A percentile compares a stretch with the other conserved stretches of the same genome.
These are phyloP conservation scores for Festucalex cinctus DNA, from an alignment of 2,113 vertebrate genomes.

Conservation along the genomic window DNA sequence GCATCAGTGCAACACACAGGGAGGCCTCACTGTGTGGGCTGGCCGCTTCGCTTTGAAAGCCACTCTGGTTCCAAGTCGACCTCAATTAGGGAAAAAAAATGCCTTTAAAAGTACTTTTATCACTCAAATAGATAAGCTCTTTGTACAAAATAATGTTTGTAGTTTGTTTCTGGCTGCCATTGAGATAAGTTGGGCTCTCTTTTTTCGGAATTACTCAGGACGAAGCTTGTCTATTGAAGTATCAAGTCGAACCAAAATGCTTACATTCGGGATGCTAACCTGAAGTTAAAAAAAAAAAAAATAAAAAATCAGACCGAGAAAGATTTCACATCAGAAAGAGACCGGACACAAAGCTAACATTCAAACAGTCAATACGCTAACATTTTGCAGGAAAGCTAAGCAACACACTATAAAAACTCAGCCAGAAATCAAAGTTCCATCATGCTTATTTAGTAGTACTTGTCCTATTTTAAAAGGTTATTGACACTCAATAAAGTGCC, in stretches of 20 bases:
- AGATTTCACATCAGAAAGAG: too few relatives aligned
- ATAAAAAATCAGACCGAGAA: too few relatives aligned
- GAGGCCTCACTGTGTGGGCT: constrained; percentile 54
- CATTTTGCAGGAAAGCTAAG: too few relatives aligned
- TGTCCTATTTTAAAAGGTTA: too few relatives aligned
- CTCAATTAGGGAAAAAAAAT: constrained; percentile 22
- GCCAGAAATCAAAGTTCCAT: too few relatives aligned
- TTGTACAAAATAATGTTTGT: constrained; percentile 6
- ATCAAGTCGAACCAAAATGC: neutral
- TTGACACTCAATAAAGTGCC: too few relatives aligned
- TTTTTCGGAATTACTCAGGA: neutral
- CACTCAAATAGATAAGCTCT: constrained; percentile 34
- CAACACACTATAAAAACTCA: too few relatives aligned
- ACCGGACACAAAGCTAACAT: too few relatives aligned
- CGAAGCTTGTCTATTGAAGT: neutral
- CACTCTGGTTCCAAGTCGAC: neutral
- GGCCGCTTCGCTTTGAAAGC: constrained; percentile 14
- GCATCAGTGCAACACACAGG: constrained; percentile 40
- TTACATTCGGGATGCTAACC: neutral
- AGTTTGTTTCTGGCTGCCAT: constrained; percentile 34
- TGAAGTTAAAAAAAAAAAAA: too few relatives aligned
- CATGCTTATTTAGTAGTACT: too few relatives aligned
- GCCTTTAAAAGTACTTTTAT: constrained; percentile 33
- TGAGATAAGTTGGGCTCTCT: neutral
- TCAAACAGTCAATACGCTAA: too few relatives aligned